Base-by-base conservation (phyloP, 1,140 invertebrate species). In the Drosophila saltans region DNA sequence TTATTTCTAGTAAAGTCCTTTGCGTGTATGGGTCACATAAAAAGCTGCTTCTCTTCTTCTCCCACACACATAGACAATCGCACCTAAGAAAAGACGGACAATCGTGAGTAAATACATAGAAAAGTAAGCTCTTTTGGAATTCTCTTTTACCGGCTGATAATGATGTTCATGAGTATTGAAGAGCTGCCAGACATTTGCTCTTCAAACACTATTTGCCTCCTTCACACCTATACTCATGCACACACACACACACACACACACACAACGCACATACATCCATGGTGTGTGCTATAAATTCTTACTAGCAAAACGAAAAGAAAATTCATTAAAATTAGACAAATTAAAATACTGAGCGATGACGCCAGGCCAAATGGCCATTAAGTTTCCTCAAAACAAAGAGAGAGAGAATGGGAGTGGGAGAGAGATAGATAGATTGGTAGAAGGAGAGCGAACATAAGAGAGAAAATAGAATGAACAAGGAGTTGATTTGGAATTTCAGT, bases 261-360 rank as follows among this genome's bases (percentile, higher is more conserved):
- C 24, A 26, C 41, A 28, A 5, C n/a, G 21, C 10, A n/a, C 33
- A 10, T n/a, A 21, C 36, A 21, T 26, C n/a, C 21, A 39, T 39
- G 33, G 28, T 24, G 28, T 59, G 16, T 59, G 30, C n/a, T 33
- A 21, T 58, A 58, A 58, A 58, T 33, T 39, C 30, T 58, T 67
- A 60, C n/a, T 21, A 30, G n/a, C 41, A 69, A 43, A n/a, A n/a
- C 16, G 11, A 24, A 24, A 76, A 69, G 65, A 73, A 70, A 83
- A 84, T 73, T 81, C 84, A 89, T 89, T 89, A 84, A 89, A 81
- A 60, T 89, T 79, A 89, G 78, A 84, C 69, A 80, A 71, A 75
- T 85, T 88, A 71, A 80, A 88, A 67, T 64, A 68, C 57, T 66
- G 36, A 82, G 66, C 64, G 69, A 72, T 72, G 83, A 80, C 78